Base-by-base conservation (phyloP, 2,113 vertebrate genomes). In the Romanogobio albipinnatus region DNA sequence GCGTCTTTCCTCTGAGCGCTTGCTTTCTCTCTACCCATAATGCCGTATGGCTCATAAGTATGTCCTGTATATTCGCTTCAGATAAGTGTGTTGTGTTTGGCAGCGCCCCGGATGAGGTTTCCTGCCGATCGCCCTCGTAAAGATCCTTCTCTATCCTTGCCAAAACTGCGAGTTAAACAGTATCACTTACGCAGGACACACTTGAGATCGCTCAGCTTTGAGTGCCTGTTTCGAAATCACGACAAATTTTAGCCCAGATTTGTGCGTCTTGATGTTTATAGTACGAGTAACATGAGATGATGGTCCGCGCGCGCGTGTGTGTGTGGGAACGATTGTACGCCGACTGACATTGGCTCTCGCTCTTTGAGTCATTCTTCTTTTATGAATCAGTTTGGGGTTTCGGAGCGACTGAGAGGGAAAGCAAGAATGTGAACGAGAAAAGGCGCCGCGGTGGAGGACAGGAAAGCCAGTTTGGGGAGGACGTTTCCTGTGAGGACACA, bases 391-490 rank as follows among this genome's bases (percentile, higher is more conserved):
- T 81, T 81, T 81, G 61, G 22, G 22, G 70, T 73, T 73, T 73
- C 22, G 70, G 73, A 76, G 73, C 24, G 24, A 73, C 70, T 76
- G 45, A 51, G 61, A 11, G 61, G 56, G 26, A 53, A 33, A 82
- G 80, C 29, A 24, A 53, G 64, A 82, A 59, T 49, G 83, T 45
- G 84, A 47, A 71, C 9, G 81, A 59, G 39, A 76, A 64, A 61
- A 85, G 49, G 39, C 47, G 56, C 74, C 59, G 77, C 79, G 84
- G 77, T 39, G 49, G 74, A 82, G 56, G 39, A 79, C 73, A 83
- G 83, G 84, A 89, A 86, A 82, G 82, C 19, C 74, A 83, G 49
- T 83, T 86, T 84, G 76, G 73, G 88, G 84, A 86, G 78, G 81
- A 74, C 26, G 47, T 80, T 88, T 89, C 88, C 86, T 87, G 80